These are phyloP conservation scores for Heliconius erato DNA, from an alignment of 2,888 invertebrate species.

Conservation along the genomic window DNA sequence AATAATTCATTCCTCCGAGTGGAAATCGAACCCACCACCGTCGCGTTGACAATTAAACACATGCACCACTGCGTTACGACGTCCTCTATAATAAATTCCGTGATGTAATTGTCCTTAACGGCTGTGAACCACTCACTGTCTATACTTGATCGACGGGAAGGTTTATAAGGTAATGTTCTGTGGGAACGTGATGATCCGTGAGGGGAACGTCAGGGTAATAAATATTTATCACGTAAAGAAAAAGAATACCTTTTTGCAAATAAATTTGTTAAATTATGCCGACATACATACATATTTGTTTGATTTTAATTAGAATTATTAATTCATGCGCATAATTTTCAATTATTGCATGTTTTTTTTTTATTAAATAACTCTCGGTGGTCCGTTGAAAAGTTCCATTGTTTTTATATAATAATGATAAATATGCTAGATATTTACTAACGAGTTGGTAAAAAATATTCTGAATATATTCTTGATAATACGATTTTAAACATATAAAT, in stretches of 20 bases:
- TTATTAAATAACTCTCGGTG: not conserved
- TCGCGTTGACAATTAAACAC: too few relatives aligned
- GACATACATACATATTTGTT: not conserved
- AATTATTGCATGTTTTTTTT: not conserved
- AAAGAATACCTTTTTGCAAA: not conserved
- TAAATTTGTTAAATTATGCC: not conserved
- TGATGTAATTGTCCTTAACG: conserved; percentile 58
- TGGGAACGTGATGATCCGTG: conserved; percentile 46
- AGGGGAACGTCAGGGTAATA: conserved; percentile 33
- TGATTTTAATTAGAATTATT: not conserved
- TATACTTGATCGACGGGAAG: conserved; percentile 33
- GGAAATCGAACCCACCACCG: too few relatives aligned
- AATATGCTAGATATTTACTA: conserved; percentile 18
- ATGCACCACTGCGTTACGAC: too few relatives aligned
- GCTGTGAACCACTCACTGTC: conserved; percentile 29
- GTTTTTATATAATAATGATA: not conserved
- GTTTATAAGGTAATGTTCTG: conserved; percentile 41
- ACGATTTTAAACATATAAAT: conserved; percentile 3
- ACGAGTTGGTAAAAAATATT: conserved; percentile 12
- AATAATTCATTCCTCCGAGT: too few relatives aligned
- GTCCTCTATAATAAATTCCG: conserved; percentile 48
- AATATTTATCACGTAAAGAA: conserved; percentile 27
- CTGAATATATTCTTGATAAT: not conserved
- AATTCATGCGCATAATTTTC: not conserved
- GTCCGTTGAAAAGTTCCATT: not conserved